Evolutionary conservation across 2,888 invertebrate species (phyloP).

Genomic region (Microctonus hyperodae): DNA sequence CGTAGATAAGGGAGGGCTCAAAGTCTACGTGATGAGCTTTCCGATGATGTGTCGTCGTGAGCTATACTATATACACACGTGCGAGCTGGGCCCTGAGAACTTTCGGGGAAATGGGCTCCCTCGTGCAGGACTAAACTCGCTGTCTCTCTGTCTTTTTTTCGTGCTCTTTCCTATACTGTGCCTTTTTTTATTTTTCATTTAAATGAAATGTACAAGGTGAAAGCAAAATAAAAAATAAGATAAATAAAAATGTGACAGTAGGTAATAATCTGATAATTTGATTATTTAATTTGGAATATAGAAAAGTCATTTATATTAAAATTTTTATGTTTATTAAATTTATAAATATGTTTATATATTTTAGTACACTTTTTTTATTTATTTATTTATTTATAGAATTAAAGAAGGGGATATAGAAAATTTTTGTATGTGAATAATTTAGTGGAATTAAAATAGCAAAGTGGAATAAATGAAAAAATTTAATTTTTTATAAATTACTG

Average conservation of each 20-base stretch:
- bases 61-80: neutral
- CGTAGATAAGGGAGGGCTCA: slow-evolving; percentile 62
- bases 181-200: slow-evolving; percentile 22
- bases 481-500: neutral
- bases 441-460: no score
- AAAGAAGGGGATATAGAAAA: no score
- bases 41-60: slow-evolving; percentile 47
- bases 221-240: no score
- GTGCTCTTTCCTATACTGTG: slow-evolving; percentile 18
- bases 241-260: no score
- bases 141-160: neutral
- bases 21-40: slow-evolving; percentile 62
- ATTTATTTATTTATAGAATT: no score
- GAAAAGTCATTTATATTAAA: no score
- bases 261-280: no score
- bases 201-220: slow-evolving; percentile 1
- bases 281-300: no score
- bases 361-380: no score
- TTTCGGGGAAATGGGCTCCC: slow-evolving; percentile 52
- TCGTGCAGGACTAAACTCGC: slow-evolving; percentile 29
- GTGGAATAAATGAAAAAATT: neutral
- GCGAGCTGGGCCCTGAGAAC: slow-evolving; percentile 57
- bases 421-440: no score
- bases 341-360: no score
- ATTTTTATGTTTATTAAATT: no score